Evolutionary conservation across 2,888 invertebrate genomes (phyloP).

Genomic region (Homarus gammarus): DNA sequence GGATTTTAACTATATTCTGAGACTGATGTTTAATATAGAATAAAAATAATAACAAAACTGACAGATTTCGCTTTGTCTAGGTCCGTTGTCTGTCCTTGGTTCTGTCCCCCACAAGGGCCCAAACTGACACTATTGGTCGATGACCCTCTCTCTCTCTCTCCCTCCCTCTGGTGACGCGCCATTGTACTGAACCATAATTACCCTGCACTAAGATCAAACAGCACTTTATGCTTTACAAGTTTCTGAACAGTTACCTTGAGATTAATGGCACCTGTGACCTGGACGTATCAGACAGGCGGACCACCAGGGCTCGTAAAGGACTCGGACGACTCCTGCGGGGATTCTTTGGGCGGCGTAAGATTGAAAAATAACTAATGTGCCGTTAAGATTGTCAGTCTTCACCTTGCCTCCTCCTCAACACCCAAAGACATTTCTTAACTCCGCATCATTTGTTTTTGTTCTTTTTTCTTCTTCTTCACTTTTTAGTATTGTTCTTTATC

Average conservation of each 20-base stretch:
- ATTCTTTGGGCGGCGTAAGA: neutral
- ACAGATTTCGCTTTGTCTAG: no score
- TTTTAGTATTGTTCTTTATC: no score
- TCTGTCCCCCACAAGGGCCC: no score
- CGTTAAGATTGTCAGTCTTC: neutral
- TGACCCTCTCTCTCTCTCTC: neutral
- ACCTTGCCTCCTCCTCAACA: neutral
- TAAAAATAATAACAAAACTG: no score
- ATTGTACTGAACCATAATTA: neutral
- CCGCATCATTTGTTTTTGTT: no score
- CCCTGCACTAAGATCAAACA: neutral
- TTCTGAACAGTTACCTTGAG: constrained; percentile 11
- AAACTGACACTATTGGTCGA: neutral
- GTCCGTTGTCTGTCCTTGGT: no score
- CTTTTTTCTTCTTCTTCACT: no score
- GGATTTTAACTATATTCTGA: no score
- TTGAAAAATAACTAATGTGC: neutral
- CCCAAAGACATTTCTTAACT: no score
- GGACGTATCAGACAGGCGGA: constrained; percentile 5
- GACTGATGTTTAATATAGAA: no score
- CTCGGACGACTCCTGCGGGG: neutral
- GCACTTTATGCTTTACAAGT: constrained; percentile 27
- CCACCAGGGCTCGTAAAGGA: constrained; percentile 17
- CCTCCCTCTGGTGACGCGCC: neutral
- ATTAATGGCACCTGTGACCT: constrained; percentile 24